Evolutionary conservation across 1,140 invertebrate species (phyloP), one percentile per base, ranked within the genome.

Genomic region (Pogonomyrmex barbatus): DNA sequence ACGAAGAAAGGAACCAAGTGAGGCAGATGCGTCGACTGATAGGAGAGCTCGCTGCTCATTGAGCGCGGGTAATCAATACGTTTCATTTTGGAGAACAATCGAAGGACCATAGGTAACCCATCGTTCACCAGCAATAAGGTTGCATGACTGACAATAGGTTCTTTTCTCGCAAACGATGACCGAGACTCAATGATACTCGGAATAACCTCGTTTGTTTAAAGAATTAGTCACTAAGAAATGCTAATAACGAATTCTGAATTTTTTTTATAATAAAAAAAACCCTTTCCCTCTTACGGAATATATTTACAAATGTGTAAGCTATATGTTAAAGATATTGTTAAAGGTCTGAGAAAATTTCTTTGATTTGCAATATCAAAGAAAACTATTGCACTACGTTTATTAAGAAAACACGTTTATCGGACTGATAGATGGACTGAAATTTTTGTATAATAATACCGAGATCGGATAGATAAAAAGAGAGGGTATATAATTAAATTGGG

Each of bases 61-160:
- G 87, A 91, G 24, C 79, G 78, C 86, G 85, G 82, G 81, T 88
- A 91, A 92, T 92, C 92, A 91, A 89, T 88, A 89, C 86, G 87
- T 86, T 92, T 92, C 89, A 91, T 92, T 92, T 88, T 77, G 52
- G 56, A 87, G 87, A 91, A 91, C 90, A 91, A 91, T 91, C 65
- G 73, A 77, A 83, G 24, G 54, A 63, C 47, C 85, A n/a, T 63
- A 63, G 82, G 87, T 89, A 88, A 92, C 86, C 73, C 79, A 58
- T 81, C 87, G 67, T 60, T 76, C 54, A 8, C 52, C 14, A n/a
- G 58, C 47, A 63, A 84, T 77, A 77, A 77, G 4, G 42, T 68
- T 56, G 68, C 39, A 68, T 30, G 50, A 4, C 54, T 71, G 85
- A 60, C 84, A 75, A 73, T 73, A 47, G 36, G 12, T 47, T 83